Percentiles rank a stretch among this genome's conserved stretches.
phyloP scores from a whole-genome alignment of 2,113 vertebrate genomes.

The Calidris pygmaea region DNA sequence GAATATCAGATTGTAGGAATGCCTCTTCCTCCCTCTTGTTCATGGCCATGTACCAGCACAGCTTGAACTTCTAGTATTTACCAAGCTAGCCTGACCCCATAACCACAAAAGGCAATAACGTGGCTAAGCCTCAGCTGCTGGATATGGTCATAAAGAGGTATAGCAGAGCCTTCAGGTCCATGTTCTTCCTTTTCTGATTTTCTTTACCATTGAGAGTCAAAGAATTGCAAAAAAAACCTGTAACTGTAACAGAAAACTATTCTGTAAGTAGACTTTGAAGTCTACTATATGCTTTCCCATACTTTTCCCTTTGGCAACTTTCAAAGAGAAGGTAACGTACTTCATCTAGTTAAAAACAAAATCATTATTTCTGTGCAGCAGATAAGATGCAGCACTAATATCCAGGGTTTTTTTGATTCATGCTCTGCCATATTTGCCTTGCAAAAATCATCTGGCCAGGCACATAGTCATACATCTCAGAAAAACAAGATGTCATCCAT shows the following conservation, averaged over 20 bases:
- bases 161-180: background rate
- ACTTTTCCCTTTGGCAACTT: background rate
- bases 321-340: background rate
- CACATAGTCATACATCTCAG: background rate
- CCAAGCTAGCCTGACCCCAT: background rate
- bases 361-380: background rate
- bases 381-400: background rate
- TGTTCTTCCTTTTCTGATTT: background rate
- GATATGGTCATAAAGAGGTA: background rate
- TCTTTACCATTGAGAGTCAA: background rate
- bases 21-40: background rate
- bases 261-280: background rate
- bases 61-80: background rate
- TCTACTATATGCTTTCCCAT: background rate
- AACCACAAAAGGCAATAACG: background rate
- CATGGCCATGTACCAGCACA: background rate
- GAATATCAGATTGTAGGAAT: background rate
- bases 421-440: background rate
- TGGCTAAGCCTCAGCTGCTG: background rate
- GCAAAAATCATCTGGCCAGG: background rate
- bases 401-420: rapidly evolving
- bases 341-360: background rate
- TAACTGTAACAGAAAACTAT: background rate
- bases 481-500: background rate
- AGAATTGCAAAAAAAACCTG: background rate